Evolutionary conservation across 2,113 vertebrate species (phyloP).

Genomic region (Ovis aries): DNA sequence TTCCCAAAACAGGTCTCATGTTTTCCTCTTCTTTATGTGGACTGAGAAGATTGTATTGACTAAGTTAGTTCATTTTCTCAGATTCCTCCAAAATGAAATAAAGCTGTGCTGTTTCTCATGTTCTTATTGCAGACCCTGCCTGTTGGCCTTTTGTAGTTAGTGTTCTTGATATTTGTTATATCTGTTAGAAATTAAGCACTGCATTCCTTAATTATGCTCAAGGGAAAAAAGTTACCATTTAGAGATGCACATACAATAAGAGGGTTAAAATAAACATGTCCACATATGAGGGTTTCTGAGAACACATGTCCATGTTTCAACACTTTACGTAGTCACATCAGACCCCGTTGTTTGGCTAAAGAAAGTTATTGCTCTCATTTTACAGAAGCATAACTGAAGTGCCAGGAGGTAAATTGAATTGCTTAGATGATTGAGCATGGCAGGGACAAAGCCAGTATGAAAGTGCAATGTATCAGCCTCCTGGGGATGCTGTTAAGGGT

Average conservation of each 20-base stretch:
- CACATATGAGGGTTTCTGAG: background rate
- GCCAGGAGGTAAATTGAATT: background rate
- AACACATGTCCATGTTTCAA: background rate
- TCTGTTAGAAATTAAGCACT: background rate
- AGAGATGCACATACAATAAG: background rate
- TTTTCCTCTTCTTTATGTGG: constrained; percentile 61
- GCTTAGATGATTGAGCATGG: background rate
- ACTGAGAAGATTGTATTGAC: constrained; percentile 27
- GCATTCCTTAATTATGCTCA: background rate
- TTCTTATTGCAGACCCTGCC: background rate
- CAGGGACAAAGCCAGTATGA: background rate
- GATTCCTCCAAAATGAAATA: constrained; percentile 71
- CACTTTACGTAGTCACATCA: background rate
- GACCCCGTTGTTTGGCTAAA: background rate
- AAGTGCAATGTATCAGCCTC: background rate
- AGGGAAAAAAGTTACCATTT: background rate
- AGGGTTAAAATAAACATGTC: background rate
- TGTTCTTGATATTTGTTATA: background rate
- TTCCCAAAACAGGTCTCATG: constrained; percentile 46
- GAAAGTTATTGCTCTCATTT: background rate
- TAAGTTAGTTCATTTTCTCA: constrained; percentile 75
- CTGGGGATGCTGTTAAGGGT: background rate
- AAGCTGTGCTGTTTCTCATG: constrained; percentile 8
- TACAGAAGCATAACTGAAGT: background rate
- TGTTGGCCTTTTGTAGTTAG: background rate